Evolutionary conservation across 1,140 invertebrate genomes (phyloP).

Genomic region (silkworm (Bombyx mori)): ASM3026992v2 NC_085112.1:4791001-4791500

Average conservation of each 20-base stretch:
- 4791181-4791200: no score
- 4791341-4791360: constrained; percentile 78
- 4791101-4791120: no score
- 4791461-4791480: constrained; percentile 78
- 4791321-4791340: constrained; percentile 70
- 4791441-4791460: constrained; percentile 63
- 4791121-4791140: no score
- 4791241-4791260: no score
- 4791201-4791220: not conserved
- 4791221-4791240: no score
- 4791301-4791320: constrained; percentile 70
- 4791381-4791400: constrained; percentile 81
- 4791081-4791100: no score
- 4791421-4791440: constrained; percentile 64
- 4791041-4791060: not conserved
- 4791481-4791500: constrained; percentile 66
- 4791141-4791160: no score
- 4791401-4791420: constrained; percentile 70
- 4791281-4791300: not conserved
- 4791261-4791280: no score
- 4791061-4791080: not conserved
- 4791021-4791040: no score
- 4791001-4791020: no score
- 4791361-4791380: constrained; percentile 88
- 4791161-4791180: no score